Base-by-base conservation (phyloP, 1,140 invertebrate species). In the Cylas formicarius region DNA sequence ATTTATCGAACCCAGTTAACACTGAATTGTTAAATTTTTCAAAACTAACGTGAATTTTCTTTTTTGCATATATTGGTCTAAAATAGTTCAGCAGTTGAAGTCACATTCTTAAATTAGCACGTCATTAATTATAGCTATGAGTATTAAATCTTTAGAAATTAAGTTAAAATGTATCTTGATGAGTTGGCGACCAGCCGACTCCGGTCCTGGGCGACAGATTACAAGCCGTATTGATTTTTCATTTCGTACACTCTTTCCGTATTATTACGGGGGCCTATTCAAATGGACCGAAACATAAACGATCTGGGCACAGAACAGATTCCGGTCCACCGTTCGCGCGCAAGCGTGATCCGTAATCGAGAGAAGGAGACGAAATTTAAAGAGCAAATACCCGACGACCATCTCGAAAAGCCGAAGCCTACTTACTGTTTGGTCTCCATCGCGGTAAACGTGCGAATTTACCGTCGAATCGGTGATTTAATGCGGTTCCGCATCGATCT, bases 401-500 rank as follows among this genome's bases (percentile, higher is more conserved):
- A 33, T 20, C 16, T 34, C 7, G 24, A 17, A 16, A 13, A 5
- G 18, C 17, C 13, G 37, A 27, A 18, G 31, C 5, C 17, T 39
- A 41, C 41, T 44, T 35, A 45, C 37, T 40, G 44, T 26, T 21
- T 20, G 13, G 31, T 36, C 10, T 40, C 35, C 34, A 44, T 38
- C 38, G 21, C 9, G 5, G 14, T 20, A 32, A 9, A 8, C 7
- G 17, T 8, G 6, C 13, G 26, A 42, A n/a, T 31, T 40, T 41
- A 16, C 23, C 10, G 8, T n/a, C 20, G 19, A 36, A 36, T 35
- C 23, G 8, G 5, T 9, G 26, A 28, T 20, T 38, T 37, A 38
- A 20, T 13, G 33, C 28, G 31, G 14, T 31, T 23, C 43, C 22
- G 6, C 13, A 13, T 29, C 45, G 42, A 10, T 23, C 22, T 11